phyloP scores from a whole-genome alignment of 2,888 invertebrate genomes.

The Leucoptera coffeella region DNA sequence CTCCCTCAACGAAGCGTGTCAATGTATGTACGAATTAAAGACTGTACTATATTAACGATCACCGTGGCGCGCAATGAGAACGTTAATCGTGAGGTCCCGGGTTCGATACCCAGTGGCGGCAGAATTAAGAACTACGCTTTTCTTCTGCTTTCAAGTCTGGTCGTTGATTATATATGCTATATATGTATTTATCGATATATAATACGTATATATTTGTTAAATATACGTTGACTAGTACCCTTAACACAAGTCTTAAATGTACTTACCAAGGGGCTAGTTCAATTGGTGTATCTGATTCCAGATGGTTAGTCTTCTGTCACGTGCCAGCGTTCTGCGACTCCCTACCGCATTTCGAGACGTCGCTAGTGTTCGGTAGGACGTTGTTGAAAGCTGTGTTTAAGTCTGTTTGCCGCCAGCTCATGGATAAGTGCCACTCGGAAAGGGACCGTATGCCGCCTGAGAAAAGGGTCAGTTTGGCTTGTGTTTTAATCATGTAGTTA shows the following conservation, averaged over 20 bases:
- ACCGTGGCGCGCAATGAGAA: neutral
- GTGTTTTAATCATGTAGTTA: no score
- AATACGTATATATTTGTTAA: no score
- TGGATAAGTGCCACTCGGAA: slow-evolving; percentile 87
- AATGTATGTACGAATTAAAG: no score
- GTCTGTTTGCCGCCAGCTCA: slow-evolving; percentile 77
- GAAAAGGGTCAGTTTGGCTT: slow-evolving; percentile 60
- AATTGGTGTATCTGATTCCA: slow-evolving; percentile 14
- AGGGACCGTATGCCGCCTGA: slow-evolving; percentile 86
- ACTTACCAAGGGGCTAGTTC: no score
- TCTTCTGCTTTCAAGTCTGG: no score
- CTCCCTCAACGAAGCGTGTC: no score
- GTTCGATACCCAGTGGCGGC: no score
- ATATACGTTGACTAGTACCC: no score
- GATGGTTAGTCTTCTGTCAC: slow-evolving; percentile 93
- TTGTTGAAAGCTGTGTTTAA: slow-evolving; percentile 77
- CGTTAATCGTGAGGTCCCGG: neutral
- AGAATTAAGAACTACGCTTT: no score
- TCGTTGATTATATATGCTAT: no score
- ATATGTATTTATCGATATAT: no score
- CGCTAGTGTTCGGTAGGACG: slow-evolving; percentile 85
- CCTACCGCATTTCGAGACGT: slow-evolving; percentile 83
- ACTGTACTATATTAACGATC: neutral
- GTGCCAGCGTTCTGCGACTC: slow-evolving; percentile 95
- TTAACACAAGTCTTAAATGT: no score